A percentile compares a stretch with the other conserved stretches of the same genome.
Conservation (phyloP, 2,113 vertebrate species). For the Mobula hypostoma region DNA sequence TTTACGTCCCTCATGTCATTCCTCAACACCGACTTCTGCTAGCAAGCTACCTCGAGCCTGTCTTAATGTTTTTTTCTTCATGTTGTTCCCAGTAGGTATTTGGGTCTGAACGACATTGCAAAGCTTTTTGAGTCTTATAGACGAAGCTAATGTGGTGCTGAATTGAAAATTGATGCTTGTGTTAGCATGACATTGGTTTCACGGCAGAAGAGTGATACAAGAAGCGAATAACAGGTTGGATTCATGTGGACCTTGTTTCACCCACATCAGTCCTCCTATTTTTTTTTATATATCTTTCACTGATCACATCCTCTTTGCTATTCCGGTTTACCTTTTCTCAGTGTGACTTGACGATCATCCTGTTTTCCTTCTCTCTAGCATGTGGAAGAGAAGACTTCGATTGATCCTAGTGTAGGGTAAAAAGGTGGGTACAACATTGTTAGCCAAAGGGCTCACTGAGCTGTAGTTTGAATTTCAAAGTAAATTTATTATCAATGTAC, state of each 20-base stretch:
- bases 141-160: not conserved
- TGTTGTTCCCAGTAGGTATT: not conserved
- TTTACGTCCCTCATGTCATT: not conserved
- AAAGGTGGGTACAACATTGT: too few species aligned
- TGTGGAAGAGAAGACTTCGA: too few species aligned
- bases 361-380: too few species aligned
- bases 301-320: not conserved
- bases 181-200: not conserved
- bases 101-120: not conserved
- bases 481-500: too few species aligned
- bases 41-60: too few species aligned
- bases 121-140: not conserved
- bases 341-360: not conserved
- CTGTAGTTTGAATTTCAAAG: too few species aligned
- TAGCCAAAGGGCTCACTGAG: too few species aligned
- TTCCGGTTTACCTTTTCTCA: not conserved
- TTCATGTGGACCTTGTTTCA: not conserved
- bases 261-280: not conserved
- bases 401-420: too few species aligned
- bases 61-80: not conserved
- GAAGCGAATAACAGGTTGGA: not conserved
- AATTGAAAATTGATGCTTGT: not conserved
- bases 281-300: not conserved
- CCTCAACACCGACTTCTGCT: not conserved
- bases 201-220: not conserved